phyloP scores from a whole-genome alignment of 2,113 vertebrate genomes.

The Plotosus lineatus region DNA sequence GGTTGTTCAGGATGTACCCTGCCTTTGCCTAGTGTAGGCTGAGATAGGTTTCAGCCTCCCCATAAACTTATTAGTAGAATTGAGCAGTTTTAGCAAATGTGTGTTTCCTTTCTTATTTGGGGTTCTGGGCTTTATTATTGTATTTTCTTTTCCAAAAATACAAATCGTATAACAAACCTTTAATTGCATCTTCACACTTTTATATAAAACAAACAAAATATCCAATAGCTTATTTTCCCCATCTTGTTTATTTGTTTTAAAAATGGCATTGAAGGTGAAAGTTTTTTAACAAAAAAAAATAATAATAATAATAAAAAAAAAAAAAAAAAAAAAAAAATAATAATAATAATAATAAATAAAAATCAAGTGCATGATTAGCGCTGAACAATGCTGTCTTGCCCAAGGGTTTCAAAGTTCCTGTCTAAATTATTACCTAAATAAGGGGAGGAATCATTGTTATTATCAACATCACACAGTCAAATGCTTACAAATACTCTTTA shows the following conservation, averaged over 20 bases:
- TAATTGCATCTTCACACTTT: neutral
- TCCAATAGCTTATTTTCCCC: neutral
- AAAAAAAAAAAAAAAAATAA: conserved; percentile 63
- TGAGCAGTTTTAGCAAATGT: no score
- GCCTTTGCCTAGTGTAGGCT: no score
- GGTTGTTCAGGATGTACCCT: no score
- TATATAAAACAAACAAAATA: neutral
- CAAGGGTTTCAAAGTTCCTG: conserved; percentile 54
- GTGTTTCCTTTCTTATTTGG: no score
- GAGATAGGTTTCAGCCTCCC: no score
- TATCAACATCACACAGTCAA: conserved; percentile 64
- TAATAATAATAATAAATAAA: conserved; percentile 52
- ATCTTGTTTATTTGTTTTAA: conserved; percentile 56
- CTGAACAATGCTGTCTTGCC: conserved; percentile 53
- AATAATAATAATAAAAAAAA: conserved; percentile 52
- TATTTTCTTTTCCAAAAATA: neutral
- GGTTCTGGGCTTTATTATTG: no score
- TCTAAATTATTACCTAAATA: conserved; percentile 67
- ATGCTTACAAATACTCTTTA: conserved; percentile 65
- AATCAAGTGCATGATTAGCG: conserved; percentile 57
- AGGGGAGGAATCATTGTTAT: conserved; percentile 55
- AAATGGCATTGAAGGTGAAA: conserved; percentile 57
- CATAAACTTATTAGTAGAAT: no score
- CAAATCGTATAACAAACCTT: neutral
- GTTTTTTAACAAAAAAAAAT: conserved; percentile 61